Evolutionary conservation across 2,113 vertebrate species (phyloP).

Genomic region (Tachycineta bicolor): DNA sequence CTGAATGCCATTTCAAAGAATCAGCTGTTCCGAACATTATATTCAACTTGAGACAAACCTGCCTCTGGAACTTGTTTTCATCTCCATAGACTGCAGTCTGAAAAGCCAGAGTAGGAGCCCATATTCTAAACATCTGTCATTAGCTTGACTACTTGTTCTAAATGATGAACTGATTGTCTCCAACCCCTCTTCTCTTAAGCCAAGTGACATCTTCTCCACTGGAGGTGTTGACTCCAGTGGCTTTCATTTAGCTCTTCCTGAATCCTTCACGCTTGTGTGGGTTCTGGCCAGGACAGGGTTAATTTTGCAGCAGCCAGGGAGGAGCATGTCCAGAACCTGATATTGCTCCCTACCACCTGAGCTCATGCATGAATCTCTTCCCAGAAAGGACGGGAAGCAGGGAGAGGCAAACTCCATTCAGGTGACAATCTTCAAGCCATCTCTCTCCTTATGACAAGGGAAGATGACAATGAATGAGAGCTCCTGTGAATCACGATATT

Average conservation of each 20-base stretch:
- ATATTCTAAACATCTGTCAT: not conserved
- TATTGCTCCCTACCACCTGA: not conserved
- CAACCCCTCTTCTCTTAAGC: not conserved
- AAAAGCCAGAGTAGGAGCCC: not conserved
- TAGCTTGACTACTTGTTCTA: not conserved
- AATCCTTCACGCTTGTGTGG: not conserved
- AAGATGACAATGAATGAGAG: not conserved
- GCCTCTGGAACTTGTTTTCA: not conserved
- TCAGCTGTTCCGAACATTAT: not conserved
- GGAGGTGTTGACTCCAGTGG: not conserved
- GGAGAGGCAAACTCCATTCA: not conserved
- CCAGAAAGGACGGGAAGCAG: not conserved
- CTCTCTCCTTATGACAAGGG: not conserved
- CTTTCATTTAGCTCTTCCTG: not conserved
- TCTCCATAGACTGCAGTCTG: not conserved
- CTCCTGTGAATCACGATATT: not conserved
- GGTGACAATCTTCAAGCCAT: not conserved
- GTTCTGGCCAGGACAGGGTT: not conserved
- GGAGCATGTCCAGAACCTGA: fast-evolving
- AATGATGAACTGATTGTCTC: not conserved
- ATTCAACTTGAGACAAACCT: not conserved
- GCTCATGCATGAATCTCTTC: not conserved
- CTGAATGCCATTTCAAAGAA: not conserved
- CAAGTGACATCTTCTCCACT: not conserved
- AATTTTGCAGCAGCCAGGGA: not conserved